A percentile compares a stretch with the other conserved stretches of the same genome.
These are phyloP conservation scores for Trichechus manatus DNA, from an alignment of 2,113 vertebrate genomes.

Conservation along the genomic window DNA sequence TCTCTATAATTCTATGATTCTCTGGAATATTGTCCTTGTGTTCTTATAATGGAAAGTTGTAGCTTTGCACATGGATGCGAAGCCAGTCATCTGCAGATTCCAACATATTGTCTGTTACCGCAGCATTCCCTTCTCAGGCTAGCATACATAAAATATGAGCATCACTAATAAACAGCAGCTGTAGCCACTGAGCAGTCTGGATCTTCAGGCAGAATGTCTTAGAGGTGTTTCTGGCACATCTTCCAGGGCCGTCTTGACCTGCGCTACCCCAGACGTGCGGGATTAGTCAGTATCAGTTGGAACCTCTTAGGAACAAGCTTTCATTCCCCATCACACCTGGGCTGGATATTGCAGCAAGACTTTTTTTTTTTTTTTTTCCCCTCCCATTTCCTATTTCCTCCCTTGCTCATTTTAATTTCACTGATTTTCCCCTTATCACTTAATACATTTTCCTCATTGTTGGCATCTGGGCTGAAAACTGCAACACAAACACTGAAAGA, in stretches of 20 bases:
- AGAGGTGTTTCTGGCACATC: conserved; percentile 84
- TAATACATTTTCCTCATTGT: conserved; percentile 85
- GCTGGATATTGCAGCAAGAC: conserved; percentile 65
- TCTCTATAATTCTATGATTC: not conserved
- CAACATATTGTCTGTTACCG: not conserved
- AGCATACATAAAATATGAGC: conserved; percentile 77
- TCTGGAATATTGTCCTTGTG: not conserved
- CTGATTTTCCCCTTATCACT: conserved; percentile 81
- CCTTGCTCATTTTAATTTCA: conserved; percentile 81
- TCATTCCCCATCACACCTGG: conserved; percentile 83
- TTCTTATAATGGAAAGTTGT: conserved; percentile 5
- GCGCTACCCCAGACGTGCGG: conserved; percentile 80
- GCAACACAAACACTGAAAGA: conserved; percentile 86
- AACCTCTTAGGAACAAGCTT: conserved; percentile 75
- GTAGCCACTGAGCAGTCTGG: conserved; percentile 73
- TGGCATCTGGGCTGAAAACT: conserved; percentile 87
- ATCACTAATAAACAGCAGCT: conserved; percentile 83
- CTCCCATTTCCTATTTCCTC: conserved; percentile 73
- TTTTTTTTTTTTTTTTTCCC: conserved; percentile 70
- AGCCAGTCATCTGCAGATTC: conserved; percentile 32
- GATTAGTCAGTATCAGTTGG: conserved; percentile 80
- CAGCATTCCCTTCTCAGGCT: conserved; percentile 47
- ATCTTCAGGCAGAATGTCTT: conserved; percentile 79
- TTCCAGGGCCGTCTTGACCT: conserved; percentile 80
- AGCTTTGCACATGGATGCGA: not conserved